Percentiles rank a stretch among this genome's conserved stretches.
Evolutionary conservation across 2,888 invertebrate species (phyloP).

Genomic region (Cheilosia impressa): DNA sequence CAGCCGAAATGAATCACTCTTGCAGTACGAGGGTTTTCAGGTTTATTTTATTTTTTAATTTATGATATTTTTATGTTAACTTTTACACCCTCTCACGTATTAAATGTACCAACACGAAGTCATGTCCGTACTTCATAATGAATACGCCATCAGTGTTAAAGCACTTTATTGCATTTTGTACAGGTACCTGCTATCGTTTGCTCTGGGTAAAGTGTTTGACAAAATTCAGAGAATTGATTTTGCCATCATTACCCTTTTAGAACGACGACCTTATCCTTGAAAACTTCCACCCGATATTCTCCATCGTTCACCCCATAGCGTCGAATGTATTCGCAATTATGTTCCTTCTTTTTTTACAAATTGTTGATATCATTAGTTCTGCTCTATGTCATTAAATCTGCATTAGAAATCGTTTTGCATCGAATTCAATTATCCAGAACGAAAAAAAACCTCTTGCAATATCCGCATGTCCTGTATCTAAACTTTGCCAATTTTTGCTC

Average conservation of each 20-base stretch:
- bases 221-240: conserved; percentile 24
- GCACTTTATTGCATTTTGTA: conserved; percentile 14
- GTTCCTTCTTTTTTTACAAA: conserved; percentile 19
- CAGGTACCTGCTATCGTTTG: not conserved
- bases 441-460: conserved; percentile 1
- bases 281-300: not conserved
- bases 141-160: not conserved
- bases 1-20: too few species aligned
- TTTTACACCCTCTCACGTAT: too few species aligned
- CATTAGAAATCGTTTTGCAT: conserved; percentile 72
- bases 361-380: conserved; percentile 64
- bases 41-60: too few species aligned
- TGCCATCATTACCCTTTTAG: not conserved
- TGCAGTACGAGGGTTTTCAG: too few species aligned
- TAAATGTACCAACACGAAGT: too few species aligned
- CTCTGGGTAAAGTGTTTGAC: not conserved
- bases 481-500: conserved; percentile 27
- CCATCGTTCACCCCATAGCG: not conserved
- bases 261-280: conserved; percentile 11
- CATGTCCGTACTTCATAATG: too few species aligned
- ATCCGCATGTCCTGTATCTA: conserved; percentile 43
- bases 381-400: conserved; percentile 68
- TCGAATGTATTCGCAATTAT: conserved; percentile 32
- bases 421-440: conserved; percentile 58
- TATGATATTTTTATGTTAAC: too few species aligned